Conservation (phyloP, 2,113 vertebrate species). For the Sceloporus tristichus region DNA sequence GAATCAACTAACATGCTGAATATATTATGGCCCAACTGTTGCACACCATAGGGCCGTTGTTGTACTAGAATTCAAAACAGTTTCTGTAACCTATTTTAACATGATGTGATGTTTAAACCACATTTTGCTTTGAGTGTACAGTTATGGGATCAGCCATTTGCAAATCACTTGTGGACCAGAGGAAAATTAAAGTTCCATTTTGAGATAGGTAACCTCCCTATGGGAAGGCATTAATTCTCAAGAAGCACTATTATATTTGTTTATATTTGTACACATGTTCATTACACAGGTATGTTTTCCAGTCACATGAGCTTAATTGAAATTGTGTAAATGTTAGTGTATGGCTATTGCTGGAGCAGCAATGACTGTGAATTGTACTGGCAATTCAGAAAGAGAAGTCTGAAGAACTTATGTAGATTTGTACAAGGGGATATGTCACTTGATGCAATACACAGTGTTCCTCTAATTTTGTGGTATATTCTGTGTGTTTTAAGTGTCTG, state of each 20-base stretch:
- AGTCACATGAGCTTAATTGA: slow-evolving; percentile 1
- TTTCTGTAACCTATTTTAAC: background rate
- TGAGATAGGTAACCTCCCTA: slow-evolving; percentile 41
- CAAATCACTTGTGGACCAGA: slow-evolving; percentile 43
- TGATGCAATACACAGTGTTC: slow-evolving; percentile 57
- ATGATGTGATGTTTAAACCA: slow-evolving; percentile 1
- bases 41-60: background rate
- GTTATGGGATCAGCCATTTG: slow-evolving; percentile 17
- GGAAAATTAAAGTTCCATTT: slow-evolving; percentile 42
- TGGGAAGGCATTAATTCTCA: background rate
- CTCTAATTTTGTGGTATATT: slow-evolving; percentile 38
- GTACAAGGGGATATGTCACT: slow-evolving; percentile 54
- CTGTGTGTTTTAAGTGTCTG: slow-evolving; percentile 52
- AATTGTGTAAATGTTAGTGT: background rate
- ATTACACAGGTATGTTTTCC: background rate
- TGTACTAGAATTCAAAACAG: background rate
- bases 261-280: slow-evolving; percentile 46
- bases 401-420: slow-evolving; percentile 26
- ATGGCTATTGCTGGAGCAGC: background rate
- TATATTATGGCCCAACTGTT: background rate
- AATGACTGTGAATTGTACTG: slow-evolving; percentile 35
- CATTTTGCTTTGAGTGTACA: slow-evolving; percentile 15
- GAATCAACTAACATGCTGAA: slow-evolving; percentile 18
- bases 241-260: slow-evolving; percentile 28
- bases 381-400: slow-evolving; percentile 6